Evolutionary conservation across 2,113 vertebrate genomes (phyloP), one percentile per base, ranked within the genome.

Genomic region (Toxotes jaculatrix): DNA sequence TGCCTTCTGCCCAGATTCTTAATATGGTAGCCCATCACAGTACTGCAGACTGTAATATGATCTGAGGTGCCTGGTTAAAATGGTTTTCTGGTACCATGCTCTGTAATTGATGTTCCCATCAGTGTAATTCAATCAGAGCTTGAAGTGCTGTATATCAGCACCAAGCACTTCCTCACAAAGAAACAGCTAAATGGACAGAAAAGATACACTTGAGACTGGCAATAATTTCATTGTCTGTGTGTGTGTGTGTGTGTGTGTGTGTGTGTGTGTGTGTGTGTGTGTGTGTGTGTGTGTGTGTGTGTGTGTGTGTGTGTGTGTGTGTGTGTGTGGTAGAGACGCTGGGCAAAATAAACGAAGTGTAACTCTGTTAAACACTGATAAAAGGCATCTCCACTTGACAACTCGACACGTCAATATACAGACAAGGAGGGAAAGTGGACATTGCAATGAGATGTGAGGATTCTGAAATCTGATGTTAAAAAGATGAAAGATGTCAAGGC

Each of bases 41-140:
- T 38, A 42, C 64, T 60, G 43, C 63, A 80, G 42, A 82, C 74
- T 69, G 85, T 83, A 83, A 91, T 69, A 70, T 69, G 66, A 93
- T 91, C 85, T 51, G 63, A 83, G 77, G 76, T 76, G 81, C 62
- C 79, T 80, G 76, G 84, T 91, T 81, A 86, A 85, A 76, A 51
- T 68, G 68, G 74, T 78, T 88, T 78, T 88, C 84, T 82, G 73
- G 65, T 84, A 75, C 56, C 66, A 80, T 82, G 68, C 57, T 87
- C 79, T 80, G 82, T 88, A 91, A 90, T 91, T 93, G 85, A 92
- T 92, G 90, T 87, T 92, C 82, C 90, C 90, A 93, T 94, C 88
- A 90, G 87, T 91, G 92, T 92, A 94, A 94, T 93, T 92, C 85
- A 89, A 92, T 94, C 91, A 91, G 38, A 75, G 65, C 85, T 88